phyloP scores from a whole-genome alignment of 1,140 invertebrate species.

The Drosophila sulfurigaster region DNA sequence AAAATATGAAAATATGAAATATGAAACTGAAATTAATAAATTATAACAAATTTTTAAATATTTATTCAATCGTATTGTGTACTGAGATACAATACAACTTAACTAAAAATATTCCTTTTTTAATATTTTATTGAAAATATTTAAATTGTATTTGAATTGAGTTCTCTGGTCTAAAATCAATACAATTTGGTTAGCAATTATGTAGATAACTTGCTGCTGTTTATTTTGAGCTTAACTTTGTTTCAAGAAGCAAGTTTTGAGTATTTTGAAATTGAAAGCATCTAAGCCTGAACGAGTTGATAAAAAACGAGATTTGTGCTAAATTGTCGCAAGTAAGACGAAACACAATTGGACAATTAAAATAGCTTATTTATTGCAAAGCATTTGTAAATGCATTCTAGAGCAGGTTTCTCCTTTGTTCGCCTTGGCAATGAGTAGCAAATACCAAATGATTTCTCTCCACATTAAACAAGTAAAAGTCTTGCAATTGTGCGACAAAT shows the following conservation, averaged over 20 bases:
- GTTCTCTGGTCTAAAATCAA: background rate
- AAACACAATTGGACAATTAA: constrained; percentile 39
- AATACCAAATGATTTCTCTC: constrained; percentile 36
- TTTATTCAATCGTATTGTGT: too few species aligned
- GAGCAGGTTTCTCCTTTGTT: constrained; percentile 46
- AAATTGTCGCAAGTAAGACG: constrained; percentile 26
- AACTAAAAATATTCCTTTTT: too few species aligned
- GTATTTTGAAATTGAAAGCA: background rate
- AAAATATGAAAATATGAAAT: too few species aligned
- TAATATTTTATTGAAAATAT: background rate
- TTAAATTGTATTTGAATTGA: background rate
- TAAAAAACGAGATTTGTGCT: constrained; percentile 21
- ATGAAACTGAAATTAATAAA: too few species aligned
- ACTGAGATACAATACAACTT: too few species aligned
- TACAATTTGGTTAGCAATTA: background rate
- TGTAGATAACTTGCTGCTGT: constrained; percentile 17
- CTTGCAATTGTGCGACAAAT: constrained; percentile 23
- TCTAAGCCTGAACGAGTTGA: background rate
- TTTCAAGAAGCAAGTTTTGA: background rate
- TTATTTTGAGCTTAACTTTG: background rate
- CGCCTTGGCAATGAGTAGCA: background rate
- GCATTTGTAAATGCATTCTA: constrained; percentile 29
- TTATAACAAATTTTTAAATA: too few species aligned
- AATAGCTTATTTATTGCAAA: constrained; percentile 38
- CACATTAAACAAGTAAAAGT: constrained; percentile 15